Evolutionary conservation across 2,797 vertebrate species (phyloP).

Genomic region (Lacerta agilis): DNA sequence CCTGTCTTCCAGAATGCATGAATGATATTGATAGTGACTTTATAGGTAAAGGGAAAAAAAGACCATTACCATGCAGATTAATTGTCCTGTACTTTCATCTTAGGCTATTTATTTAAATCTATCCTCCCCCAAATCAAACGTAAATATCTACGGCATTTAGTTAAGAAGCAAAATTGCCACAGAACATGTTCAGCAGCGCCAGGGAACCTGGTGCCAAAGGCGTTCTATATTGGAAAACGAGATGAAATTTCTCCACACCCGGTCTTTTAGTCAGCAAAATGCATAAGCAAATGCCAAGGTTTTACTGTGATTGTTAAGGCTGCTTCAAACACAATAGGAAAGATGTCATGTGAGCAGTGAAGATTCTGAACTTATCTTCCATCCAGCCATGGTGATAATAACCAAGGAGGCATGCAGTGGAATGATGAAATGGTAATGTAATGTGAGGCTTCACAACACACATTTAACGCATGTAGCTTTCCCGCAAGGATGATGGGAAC

Average conservation of each 20-base stretch:
- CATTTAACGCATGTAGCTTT: too few relatives aligned
- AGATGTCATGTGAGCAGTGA: background rate
- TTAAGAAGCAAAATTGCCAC: background rate
- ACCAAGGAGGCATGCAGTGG: background rate
- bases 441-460: too few relatives aligned
- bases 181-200: background rate
- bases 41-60: constrained; percentile 17
- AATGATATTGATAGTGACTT: constrained; percentile 34
- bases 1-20: background rate
- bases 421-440: background rate
- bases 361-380: background rate
- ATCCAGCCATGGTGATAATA: background rate
- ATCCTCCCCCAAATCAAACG: constrained; percentile 31
- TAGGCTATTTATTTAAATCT: background rate
- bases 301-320: background rate
- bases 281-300: background rate
- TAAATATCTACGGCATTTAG: constrained; percentile 19
- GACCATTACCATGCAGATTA: background rate
- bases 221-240: constrained; percentile 2
- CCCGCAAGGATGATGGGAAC: too few relatives aligned
- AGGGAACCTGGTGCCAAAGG: background rate
- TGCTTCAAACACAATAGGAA: background rate
- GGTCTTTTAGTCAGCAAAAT: background rate
- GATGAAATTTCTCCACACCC: background rate
- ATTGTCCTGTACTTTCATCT: background rate